Conservation (phyloP, 2,888 invertebrate species). For the Rhagonycha lutea region DNA sequence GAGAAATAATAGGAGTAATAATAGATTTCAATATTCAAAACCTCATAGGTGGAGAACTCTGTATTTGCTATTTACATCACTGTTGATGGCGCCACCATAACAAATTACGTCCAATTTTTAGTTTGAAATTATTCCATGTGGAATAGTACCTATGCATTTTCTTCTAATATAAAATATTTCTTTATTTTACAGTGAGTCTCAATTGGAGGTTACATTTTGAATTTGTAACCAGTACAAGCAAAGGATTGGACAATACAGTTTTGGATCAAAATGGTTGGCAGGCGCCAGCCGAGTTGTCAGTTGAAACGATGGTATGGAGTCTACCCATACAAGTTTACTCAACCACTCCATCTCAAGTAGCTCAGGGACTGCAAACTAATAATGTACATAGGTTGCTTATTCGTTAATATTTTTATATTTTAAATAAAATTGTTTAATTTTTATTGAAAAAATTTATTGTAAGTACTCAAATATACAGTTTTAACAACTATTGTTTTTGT, state of each 20-base stretch:
- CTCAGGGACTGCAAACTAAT: slow-evolving; percentile 63
- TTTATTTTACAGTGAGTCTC: slow-evolving; percentile 70
- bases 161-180: neutral
- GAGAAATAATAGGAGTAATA: no score
- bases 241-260: slow-evolving; percentile 60
- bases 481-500: neutral
- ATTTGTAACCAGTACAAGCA: slow-evolving; percentile 84
- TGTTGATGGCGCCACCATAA: no score
- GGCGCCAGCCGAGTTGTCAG: slow-evolving; percentile 83
- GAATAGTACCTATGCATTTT: no score
- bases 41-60: no score
- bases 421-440: neutral
- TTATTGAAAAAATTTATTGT: neutral
- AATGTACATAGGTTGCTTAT: slow-evolving; percentile 48
- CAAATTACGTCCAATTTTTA: no score
- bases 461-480: neutral
- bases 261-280: slow-evolving; percentile 71
- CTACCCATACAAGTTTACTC: slow-evolving; percentile 93
- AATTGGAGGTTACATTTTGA: slow-evolving; percentile 97
- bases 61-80: no score
- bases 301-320: slow-evolving; percentile 99
- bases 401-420: slow-evolving; percentile 14
- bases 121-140: no score
- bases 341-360: slow-evolving; percentile 82
- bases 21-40: no score